Percentiles rank a stretch among this genome's conserved stretches.
phyloP scores from a whole-genome alignment of 2,888 invertebrate species.

The Leptinotarsa rubiginosa region DNA sequence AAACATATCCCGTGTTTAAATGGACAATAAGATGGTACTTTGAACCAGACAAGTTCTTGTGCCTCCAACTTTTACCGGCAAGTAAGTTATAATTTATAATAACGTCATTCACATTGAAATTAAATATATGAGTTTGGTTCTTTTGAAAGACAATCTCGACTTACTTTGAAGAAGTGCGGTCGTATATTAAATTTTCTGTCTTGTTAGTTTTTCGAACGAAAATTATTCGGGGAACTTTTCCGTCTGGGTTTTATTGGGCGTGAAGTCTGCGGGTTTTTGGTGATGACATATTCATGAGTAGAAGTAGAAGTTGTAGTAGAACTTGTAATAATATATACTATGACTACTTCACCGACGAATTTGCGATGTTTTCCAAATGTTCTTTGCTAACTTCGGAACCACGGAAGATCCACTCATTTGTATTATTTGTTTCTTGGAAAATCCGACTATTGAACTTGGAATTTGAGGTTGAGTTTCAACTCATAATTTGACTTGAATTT shows the following conservation, averaged over 20 bases:
- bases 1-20: constrained; percentile 64
- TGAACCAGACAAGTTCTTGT: constrained; percentile 63
- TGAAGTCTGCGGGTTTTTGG: constrained; percentile 1
- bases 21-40: constrained; percentile 64
- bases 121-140: constrained; percentile 54
- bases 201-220: constrained; percentile 26
- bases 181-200: constrained; percentile 34
- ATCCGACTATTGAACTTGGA: too few relatives aligned
- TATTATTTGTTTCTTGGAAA: too few relatives aligned
- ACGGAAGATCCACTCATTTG: too few relatives aligned
- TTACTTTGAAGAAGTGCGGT: constrained; percentile 25
- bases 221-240: constrained; percentile 1
- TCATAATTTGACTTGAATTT: too few relatives aligned
- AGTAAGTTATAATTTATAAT: constrained; percentile 65
- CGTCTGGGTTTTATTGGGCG: constrained; percentile 15
- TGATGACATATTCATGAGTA: constrained; percentile 1
- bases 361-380: neutral
- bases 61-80: constrained; percentile 55
- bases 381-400: too few relatives aligned
- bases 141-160: constrained; percentile 21
- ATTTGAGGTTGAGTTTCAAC: too few relatives aligned
- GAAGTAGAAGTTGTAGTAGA: neutral
- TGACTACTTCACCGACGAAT: neutral
- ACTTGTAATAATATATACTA: neutral
- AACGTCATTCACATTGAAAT: constrained; percentile 62